phyloP scores from a whole-genome alignment of 2,113 vertebrate genomes.

The human (Homo sapiens) region GRCh38 chr1:31985501-31986000 shows the following conservation, averaged over 20 bases:
- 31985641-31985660: not conserved
- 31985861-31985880: too few relatives aligned
- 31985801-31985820: not conserved
- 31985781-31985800: conserved; percentile 8
- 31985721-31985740: not conserved
- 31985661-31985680: not conserved
- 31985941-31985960: too few relatives aligned
- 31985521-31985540: not conserved
- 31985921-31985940: too few relatives aligned
- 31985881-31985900: too few relatives aligned
- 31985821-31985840: not conserved
- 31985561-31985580: not conserved
- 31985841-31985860: too few relatives aligned
- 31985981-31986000: too few relatives aligned
- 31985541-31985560: not conserved
- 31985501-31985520: not conserved
- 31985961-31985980: too few relatives aligned
- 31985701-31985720: not conserved
- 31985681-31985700: not conserved
- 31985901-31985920: too few relatives aligned
- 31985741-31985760: not conserved
- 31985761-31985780: conserved; percentile 6
- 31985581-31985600: not conserved
- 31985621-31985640: not conserved
- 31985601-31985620: not conserved